These are phyloP conservation scores for Micromys minutus DNA, from an alignment of 2,113 vertebrate genomes.

Conservation along the genomic window DNA sequence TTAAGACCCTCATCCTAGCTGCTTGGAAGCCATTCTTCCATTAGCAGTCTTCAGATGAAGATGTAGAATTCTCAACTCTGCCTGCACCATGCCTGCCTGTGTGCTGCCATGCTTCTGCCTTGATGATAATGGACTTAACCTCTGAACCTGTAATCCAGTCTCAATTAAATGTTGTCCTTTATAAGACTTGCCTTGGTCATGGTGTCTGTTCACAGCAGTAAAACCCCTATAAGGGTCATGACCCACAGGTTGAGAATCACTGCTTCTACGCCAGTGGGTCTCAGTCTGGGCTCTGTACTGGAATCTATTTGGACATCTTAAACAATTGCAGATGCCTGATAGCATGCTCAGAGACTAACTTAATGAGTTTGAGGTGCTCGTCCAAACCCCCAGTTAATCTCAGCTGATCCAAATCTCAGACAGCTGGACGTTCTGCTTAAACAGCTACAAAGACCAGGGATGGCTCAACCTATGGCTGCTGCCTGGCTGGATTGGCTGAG, in stretches of 20 bases:
- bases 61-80: too few relatives aligned
- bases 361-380: background rate
- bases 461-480: background rate
- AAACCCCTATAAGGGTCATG: background rate
- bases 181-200: too few relatives aligned
- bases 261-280: background rate
- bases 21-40: too few relatives aligned
- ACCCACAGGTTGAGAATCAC: background rate
- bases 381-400: background rate
- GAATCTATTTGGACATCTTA: background rate
- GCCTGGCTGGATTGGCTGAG: background rate
- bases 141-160: too few relatives aligned
- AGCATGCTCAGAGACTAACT: background rate
- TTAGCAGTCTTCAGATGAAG: too few relatives aligned
- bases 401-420: background rate
- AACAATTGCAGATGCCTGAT: background rate
- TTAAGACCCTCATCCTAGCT: too few relatives aligned
- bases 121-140: too few relatives aligned
- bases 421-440: background rate
- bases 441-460: background rate
- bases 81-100: too few relatives aligned
- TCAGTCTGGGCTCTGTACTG: background rate
- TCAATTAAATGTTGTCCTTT: too few relatives aligned
- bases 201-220: too few relatives aligned
- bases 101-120: too few relatives aligned